Evolutionary conservation across 2,888 invertebrate genomes (phyloP).

Genomic region (Metopia argyrocephala): DNA sequence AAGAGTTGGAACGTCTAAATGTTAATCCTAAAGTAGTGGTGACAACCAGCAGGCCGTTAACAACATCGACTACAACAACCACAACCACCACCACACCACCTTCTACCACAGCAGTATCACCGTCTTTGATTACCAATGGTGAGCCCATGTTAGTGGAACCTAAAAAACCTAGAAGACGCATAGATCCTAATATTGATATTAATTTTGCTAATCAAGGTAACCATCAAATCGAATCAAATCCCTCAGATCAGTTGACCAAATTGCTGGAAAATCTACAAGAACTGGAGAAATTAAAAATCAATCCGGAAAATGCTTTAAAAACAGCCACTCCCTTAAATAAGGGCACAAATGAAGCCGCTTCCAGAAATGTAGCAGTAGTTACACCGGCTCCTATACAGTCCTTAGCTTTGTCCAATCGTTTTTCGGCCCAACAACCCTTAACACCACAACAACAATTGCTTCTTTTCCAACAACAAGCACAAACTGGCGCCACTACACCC

Average conservation of each 20-base stretch:
- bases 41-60: slow-evolving; percentile 38
- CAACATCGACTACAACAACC: slow-evolving; percentile 36
- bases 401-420: slow-evolving; percentile 69
- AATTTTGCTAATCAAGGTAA: slow-evolving; percentile 71
- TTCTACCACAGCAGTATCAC: slow-evolving; percentile 59
- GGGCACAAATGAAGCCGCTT: slow-evolving; percentile 26
- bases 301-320: slow-evolving; percentile 71
- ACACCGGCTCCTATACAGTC: slow-evolving; percentile 43
- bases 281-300: slow-evolving; percentile 73
- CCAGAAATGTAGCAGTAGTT: slow-evolving; percentile 26
- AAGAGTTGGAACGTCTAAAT: slow-evolving; percentile 74
- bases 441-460: slow-evolving; percentile 58
- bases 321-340: slow-evolving; percentile 39
- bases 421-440: slow-evolving; percentile 48
- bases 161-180: slow-evolving; percentile 73
- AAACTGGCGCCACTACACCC: slow-evolving; percentile 42
- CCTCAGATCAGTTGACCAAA: slow-evolving; percentile 77
- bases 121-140: slow-evolving; percentile 71
- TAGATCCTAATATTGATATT: slow-evolving; percentile 74
- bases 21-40: slow-evolving; percentile 57
- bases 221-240: slow-evolving; percentile 67
- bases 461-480: slow-evolving; percentile 49
- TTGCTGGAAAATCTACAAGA: slow-evolving; percentile 79
- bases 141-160: slow-evolving; percentile 71
- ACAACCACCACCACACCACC: slow-evolving; percentile 66